Conservation (phyloP, 2,113 vertebrate species). For the Myodes glareolus region DNA sequence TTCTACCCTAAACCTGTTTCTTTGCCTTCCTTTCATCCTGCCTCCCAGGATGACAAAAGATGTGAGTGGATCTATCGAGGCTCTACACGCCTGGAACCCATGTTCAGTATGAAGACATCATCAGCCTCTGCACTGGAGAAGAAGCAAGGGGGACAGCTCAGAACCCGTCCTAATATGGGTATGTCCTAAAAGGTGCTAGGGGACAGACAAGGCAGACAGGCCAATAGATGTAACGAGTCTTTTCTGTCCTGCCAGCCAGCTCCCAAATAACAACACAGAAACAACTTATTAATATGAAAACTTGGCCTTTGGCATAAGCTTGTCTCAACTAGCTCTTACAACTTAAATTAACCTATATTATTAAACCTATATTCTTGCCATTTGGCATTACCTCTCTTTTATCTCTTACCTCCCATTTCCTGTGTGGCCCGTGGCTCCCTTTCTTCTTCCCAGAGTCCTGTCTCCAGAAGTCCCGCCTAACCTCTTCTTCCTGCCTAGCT, state of each 20-base stretch:
- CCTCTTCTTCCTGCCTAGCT: background rate
- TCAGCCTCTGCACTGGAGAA: conserved; percentile 94
- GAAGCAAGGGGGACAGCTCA: conserved; percentile 93
- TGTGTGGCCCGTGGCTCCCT: background rate
- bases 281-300: background rate
- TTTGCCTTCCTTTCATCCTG: background rate
- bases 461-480: background rate
- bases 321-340: background rate
- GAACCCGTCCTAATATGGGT: conserved; percentile 97
- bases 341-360: background rate
- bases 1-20: background rate
- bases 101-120: conserved; percentile 98
- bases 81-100: conserved; percentile 96
- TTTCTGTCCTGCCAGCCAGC: background rate
- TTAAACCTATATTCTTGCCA: background rate
- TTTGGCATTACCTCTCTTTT: background rate
- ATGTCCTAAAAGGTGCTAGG: conserved; percentile 24
- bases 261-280: background rate
- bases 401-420: background rate
- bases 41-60: conserved; percentile 93
- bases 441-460: background rate
- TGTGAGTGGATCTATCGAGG: conserved; percentile 99
- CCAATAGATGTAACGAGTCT: background rate
- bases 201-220: background rate
- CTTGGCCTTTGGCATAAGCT: background rate